Evolutionary conservation across 1,140 invertebrate species (phyloP).

Genomic region (Pissodes strobi): DNA sequence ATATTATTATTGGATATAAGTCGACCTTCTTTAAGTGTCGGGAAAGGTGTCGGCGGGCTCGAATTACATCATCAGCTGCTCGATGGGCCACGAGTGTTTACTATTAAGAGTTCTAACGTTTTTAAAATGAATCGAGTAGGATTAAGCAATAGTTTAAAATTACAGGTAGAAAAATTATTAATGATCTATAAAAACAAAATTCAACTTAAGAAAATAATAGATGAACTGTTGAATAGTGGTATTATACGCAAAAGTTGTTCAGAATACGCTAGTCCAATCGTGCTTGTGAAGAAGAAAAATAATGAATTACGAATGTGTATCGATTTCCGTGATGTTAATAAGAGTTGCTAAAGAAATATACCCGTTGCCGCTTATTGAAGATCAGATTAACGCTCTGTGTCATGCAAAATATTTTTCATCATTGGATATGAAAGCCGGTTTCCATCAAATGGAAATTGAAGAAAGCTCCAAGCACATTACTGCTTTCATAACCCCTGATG

Average conservation of each 20-base stretch:
- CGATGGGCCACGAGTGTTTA: not conserved
- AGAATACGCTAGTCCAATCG: conserved; percentile 55
- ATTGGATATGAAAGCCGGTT: conserved; percentile 48
- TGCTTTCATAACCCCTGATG: no score
- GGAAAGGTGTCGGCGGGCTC: conserved; percentile 3
- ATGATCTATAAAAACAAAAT: not conserved
- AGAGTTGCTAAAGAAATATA: conserved; percentile 47
- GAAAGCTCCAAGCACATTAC: conserved; percentile 47
- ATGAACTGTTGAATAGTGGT: conserved; percentile 46
- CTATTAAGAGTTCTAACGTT: not conserved
- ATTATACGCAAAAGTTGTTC: conserved; percentile 54
- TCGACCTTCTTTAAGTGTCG: conserved; percentile 6
- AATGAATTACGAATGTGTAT: conserved; percentile 51
- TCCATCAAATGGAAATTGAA: no score
- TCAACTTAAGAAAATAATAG: conserved; percentile 42
- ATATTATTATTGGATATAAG: conserved; percentile 27
- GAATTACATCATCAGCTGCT: conserved; percentile 7
- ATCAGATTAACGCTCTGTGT: conserved; percentile 37
- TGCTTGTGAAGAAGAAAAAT: conserved; percentile 58
- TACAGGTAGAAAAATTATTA: not conserved
- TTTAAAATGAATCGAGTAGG: not conserved
- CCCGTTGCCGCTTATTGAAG: conserved; percentile 41
- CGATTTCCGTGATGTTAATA: conserved; percentile 59
- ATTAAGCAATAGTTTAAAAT: not conserved
- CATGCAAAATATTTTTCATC: conserved; percentile 37